Percentiles rank a stretch among this genome's conserved stretches.
Evolutionary conservation across 2,888 invertebrate species (phyloP).

Genomic region (Corbicula japonica): DNA sequence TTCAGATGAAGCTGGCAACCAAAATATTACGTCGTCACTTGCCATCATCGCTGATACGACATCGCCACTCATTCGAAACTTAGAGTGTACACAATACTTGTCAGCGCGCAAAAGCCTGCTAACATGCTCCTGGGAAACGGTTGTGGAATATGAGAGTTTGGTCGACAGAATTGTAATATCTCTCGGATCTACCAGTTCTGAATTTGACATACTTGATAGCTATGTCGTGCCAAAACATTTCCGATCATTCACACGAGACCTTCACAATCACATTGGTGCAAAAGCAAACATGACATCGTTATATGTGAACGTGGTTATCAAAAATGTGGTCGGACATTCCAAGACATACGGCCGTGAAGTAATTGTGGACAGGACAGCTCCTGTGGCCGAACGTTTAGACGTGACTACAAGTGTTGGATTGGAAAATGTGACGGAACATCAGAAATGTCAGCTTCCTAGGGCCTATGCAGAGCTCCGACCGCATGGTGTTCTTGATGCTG

Average conservation of each 20-base stretch:
- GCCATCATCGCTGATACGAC: constrained; percentile 67
- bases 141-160: constrained; percentile 69
- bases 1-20: constrained; percentile 67
- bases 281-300: constrained; percentile 32
- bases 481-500: constrained; percentile 50
- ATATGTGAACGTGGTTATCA: constrained; percentile 46
- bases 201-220: constrained; percentile 41
- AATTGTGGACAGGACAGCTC: constrained; percentile 61
- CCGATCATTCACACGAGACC: constrained; percentile 39
- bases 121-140: constrained; percentile 60
- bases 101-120: constrained; percentile 57
- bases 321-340: constrained; percentile 55
- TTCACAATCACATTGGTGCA: constrained; percentile 18
- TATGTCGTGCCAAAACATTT: constrained; percentile 33
- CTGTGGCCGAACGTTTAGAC: constrained; percentile 48
- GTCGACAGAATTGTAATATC: constrained; percentile 57
- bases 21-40: constrained; percentile 44
- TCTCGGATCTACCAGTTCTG: constrained; percentile 46
- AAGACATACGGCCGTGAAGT: constrained; percentile 50
- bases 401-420: constrained; percentile 57
- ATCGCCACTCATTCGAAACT: constrained; percentile 53
- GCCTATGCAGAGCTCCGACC: constrained; percentile 61
- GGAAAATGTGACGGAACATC: constrained; percentile 18
- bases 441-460: constrained; percentile 67
- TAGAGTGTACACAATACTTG: constrained; percentile 63